A percentile compares a stretch with the other conserved stretches of the same genome.
Conservation (phyloP, 1,140 invertebrate genomes). For the Melipona quadrifasciata region DNA sequence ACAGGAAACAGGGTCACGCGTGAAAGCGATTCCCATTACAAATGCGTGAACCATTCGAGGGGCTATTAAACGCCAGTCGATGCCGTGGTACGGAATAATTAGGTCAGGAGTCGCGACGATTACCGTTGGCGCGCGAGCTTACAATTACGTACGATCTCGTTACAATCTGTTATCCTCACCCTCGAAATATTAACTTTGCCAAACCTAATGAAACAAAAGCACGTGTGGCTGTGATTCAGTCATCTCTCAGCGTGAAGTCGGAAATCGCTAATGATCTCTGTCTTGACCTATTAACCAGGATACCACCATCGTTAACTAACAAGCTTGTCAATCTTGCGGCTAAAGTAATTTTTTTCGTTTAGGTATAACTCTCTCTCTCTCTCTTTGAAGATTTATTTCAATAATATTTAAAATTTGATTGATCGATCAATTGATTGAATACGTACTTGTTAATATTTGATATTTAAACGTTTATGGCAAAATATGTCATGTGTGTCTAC, state of each 20-base stretch:
- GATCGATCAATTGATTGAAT: no score
- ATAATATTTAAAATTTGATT: no score
- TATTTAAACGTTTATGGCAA: no score
- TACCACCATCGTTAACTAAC: background rate
- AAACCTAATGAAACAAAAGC: constrained; percentile 11
- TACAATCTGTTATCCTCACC: background rate
- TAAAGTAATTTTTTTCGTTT: background rate
- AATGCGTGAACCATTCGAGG: background rate
- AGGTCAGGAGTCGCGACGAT: constrained; percentile 24
- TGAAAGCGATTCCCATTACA: constrained; percentile 11
- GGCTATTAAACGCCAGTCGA: background rate
- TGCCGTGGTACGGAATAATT: constrained; percentile 10
- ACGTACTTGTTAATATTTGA: no score
- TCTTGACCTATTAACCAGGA: background rate
- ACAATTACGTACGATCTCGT: constrained; percentile 14
- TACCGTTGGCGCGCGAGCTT: constrained; percentile 6
- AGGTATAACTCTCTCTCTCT: no score
- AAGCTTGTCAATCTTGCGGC: background rate
- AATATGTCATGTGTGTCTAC: no score
- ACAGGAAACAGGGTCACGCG: constrained; percentile 5
- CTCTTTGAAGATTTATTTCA: no score
- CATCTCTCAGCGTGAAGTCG: background rate
- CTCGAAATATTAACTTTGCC: constrained; percentile 31
- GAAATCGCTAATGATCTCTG: background rate
- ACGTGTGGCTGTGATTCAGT: background rate